Evolutionary conservation across 2,797 vertebrate species (phyloP), one percentile per base, ranked within the genome.

Genomic region (Muscicapa comitata): DNA sequence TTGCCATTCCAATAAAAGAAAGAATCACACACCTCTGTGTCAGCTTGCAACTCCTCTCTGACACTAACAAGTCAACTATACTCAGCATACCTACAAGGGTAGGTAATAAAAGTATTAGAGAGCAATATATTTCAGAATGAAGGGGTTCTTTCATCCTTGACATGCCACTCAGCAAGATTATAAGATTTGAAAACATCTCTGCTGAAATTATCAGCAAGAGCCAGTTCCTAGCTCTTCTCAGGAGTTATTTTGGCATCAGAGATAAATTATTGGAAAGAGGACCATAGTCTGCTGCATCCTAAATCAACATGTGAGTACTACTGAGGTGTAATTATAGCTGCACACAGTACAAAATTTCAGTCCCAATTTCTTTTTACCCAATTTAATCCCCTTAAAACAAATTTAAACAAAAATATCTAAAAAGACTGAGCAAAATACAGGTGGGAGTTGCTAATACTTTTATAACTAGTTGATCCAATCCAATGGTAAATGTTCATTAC

Each of bases 61-160:
- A 16, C n/a, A 21, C 31, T 37, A 72, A 29, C 17, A 63, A 55
- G 58, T 33, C 55, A 68, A 18, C 16, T 24, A 3, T 9, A 47
- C 17, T 26, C 17, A 70, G 16, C 19, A 84, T 3, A 0, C 1
- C 0, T 23, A 59, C 15, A 67, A 19, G 26, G 43, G 33, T 24
- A 80, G 66, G 45, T 19, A 29, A 78, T 18, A 38, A 38, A 90
- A 35, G 31, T 28, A 35, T 43, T 58, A 47, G 14, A 45, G 3
- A 71, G 19, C 20, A 70, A 57, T 9, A 13, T 59, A 65, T 74
- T 42, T 35, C 53, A 74, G 23, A 28, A 18, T 5, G 3, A 45
- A 54, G 54, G 5, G 1, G 4, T 23, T 70, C 29, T 65, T 86
- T 57, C 47, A 65, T 51, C 48, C 79, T 83, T 73, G 40, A 37